Percentiles rank a stretch among this genome's conserved stretches.
These are phyloP conservation scores for Steatocranus sp. DNA, from an alignment of 2,797 vertebrate genomes.

Conservation along the genomic window DNA sequence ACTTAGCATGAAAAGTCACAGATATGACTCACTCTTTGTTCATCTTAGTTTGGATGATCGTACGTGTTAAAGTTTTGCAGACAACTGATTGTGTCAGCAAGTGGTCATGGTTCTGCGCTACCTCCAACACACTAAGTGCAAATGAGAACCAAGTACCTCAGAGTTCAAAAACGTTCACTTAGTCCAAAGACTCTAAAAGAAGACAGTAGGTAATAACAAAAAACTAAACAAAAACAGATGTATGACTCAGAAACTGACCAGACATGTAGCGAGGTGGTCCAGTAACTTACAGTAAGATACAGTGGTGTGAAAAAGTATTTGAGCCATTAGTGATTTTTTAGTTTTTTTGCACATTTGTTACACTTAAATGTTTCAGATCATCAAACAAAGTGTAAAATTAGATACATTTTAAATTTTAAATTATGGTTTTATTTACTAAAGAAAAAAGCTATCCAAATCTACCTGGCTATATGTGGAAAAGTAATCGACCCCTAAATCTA, in stretches of 20 bases:
- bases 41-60: conserved; percentile 24
- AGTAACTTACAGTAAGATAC: neutral
- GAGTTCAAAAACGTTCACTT: conserved; percentile 10
- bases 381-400: neutral
- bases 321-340: neutral
- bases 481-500: neutral
- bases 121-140: conserved; percentile 39
- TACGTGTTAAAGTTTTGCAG: conserved; percentile 24
- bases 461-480: neutral
- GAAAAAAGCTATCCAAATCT: neutral
- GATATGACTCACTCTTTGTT: conserved; percentile 57
- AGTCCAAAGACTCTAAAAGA: neutral
- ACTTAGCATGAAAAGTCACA: conserved; percentile 28
- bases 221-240: neutral
- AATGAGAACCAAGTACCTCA: conserved; percentile 25
- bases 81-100: conserved; percentile 60
- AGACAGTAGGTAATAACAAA: neutral
- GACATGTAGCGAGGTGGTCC: neutral
- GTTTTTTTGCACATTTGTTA: neutral
- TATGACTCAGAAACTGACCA: neutral
- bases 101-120: conserved; percentile 41
- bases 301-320: neutral
- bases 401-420: neutral
- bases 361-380: neutral
- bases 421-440: neutral